A percentile compares a stretch with the other conserved stretches of the same genome.
phyloP scores from a whole-genome alignment of 2,113 vertebrate genomes.

The Barbus barbus region DNA sequence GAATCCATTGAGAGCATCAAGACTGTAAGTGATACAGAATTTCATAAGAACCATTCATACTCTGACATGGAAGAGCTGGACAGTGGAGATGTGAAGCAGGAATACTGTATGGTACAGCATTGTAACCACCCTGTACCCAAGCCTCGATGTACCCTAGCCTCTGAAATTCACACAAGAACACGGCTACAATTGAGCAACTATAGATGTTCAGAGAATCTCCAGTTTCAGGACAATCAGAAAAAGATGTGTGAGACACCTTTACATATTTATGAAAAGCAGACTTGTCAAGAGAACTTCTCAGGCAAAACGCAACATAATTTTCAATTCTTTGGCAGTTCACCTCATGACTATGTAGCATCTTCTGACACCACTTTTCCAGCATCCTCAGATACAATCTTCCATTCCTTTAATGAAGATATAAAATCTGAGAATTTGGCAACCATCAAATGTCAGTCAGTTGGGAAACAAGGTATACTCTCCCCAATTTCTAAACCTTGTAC shows the following conservation, averaged over 20 bases:
- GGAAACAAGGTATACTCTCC: background rate
- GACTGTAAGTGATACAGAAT: constrained; percentile 72
- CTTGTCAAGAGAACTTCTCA: constrained; percentile 69
- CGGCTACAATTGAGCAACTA: constrained; percentile 38
- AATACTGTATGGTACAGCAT: constrained; percentile 80
- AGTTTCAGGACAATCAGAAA: constrained; percentile 62
- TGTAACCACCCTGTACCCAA: constrained; percentile 79
- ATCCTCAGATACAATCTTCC: constrained; percentile 58
- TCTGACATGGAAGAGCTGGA: constrained; percentile 76
- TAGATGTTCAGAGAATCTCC: constrained; percentile 70
- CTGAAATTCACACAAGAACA: too few species aligned
- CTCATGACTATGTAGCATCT: too few species aligned
- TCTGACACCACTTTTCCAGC: constrained; percentile 59
- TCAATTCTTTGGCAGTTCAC: too few species aligned
- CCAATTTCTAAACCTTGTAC: background rate
- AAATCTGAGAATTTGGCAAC: constrained; percentile 59
- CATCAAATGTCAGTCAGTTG: constrained; percentile 57
- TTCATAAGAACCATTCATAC: constrained; percentile 78
- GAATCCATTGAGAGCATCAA: constrained; percentile 76
- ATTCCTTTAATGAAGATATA: constrained; percentile 55
- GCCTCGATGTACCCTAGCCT: constrained; percentile 68
- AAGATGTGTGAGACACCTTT: constrained; percentile 69
- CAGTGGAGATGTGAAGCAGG: constrained; percentile 74
- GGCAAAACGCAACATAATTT: too few species aligned
- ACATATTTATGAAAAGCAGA: constrained; percentile 71